These are phyloP conservation scores for Drosophila monieri DNA, from an alignment of 2,888 invertebrate species.

Conservation along the genomic window DNA sequence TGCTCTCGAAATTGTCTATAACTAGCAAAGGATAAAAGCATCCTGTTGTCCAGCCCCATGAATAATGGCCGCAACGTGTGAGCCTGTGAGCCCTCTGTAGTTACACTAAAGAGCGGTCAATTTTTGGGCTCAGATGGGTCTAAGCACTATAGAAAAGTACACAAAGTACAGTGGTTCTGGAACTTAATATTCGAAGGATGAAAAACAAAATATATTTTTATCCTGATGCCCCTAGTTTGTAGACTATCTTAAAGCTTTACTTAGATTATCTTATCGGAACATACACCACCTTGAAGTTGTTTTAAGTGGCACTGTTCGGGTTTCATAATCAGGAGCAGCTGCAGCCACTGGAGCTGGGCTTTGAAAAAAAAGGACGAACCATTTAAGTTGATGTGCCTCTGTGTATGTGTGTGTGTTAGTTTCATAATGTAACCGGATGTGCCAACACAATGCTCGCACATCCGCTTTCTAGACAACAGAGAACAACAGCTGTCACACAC, in stretches of 20 bases:
- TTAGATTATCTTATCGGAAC: not conserved
- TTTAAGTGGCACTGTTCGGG: constrained; percentile 25
- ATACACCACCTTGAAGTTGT: not conserved
- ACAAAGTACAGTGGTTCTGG: not conserved
- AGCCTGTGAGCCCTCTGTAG: constrained; percentile 55
- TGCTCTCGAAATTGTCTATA: constrained; percentile 52
- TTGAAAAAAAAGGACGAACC: constrained; percentile 48
- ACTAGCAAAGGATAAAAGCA: constrained; percentile 64
- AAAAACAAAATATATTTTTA: not conserved
- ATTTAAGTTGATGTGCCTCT: constrained; percentile 62
- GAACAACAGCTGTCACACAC: constrained; percentile 74
- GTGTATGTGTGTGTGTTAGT: constrained; percentile 56
- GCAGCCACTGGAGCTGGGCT: constrained; percentile 26
- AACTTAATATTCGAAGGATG: not conserved
- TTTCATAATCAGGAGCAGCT: constrained; percentile 40
- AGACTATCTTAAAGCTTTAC: constrained; percentile 5
- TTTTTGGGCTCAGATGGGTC: constrained; percentile 17
- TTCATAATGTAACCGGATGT: constrained; percentile 78
- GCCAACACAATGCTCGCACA: constrained; percentile 78
- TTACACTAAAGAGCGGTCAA: constrained; percentile 63
- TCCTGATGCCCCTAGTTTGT: not conserved
- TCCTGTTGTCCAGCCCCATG: constrained; percentile 61
- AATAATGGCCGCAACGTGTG: constrained; percentile 76
- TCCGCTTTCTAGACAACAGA: constrained; percentile 73
- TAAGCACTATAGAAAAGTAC: not conserved